A percentile compares a stretch with the other conserved stretches of the same genome.
phyloP scores from a whole-genome alignment of 2,888 invertebrate species.

The Metellina segmentata region DNA sequence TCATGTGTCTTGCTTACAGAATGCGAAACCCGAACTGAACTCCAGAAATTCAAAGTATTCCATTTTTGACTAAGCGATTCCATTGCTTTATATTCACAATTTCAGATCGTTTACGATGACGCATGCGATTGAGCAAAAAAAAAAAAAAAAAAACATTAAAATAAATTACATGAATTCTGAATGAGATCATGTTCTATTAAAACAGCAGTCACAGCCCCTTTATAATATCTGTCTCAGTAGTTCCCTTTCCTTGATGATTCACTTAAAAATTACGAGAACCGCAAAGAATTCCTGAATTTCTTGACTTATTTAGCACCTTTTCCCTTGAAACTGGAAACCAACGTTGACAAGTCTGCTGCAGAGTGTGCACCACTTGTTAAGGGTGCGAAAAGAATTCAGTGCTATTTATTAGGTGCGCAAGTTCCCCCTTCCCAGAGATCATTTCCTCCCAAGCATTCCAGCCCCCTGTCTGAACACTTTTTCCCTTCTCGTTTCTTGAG shows the following conservation, averaged over 20 bases:
- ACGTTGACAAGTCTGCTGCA: not conserved
- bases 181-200: no score
- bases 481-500: slow-evolving; percentile 3
- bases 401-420: slow-evolving; percentile 38
- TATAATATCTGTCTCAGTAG: not conserved
- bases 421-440: slow-evolving; percentile 8
- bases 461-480: not conserved
- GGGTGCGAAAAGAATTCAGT: not conserved
- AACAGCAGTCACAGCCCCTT: no score
- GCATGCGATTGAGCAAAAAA: no score
- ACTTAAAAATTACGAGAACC: not conserved
- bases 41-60: no score
- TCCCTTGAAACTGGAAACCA: not conserved
- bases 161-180: no score
- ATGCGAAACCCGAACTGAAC: no score
- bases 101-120: no score
- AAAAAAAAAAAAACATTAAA: no score
- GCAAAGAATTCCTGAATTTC: not conserved
- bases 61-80: no score
- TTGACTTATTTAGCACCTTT: slow-evolving; percentile 17
- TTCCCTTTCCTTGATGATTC: not conserved
- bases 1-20: no score
- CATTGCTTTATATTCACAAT: no score
- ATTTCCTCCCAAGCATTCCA: not conserved
- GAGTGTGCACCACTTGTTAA: slow-evolving; percentile 24